A percentile compares a stretch with the other conserved stretches of the same genome.
phyloP scores from a whole-genome alignment of 1,140 invertebrate genomes.

The Delia radicum region DNA sequence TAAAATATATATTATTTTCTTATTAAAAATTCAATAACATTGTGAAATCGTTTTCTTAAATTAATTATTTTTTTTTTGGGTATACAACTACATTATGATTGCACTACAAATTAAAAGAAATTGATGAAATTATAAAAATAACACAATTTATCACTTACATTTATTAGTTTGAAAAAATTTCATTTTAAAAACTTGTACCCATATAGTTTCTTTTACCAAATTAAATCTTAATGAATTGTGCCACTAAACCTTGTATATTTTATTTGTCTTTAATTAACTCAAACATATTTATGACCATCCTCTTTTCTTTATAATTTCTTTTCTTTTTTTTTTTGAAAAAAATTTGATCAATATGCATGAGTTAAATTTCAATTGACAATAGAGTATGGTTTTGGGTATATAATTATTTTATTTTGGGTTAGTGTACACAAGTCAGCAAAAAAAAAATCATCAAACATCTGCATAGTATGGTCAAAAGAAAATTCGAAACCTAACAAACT shows the following conservation, averaged over 20 bases:
- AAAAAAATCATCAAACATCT: slow-evolving; percentile 52
- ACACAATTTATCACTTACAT: neutral
- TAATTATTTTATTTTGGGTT: neutral
- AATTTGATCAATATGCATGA: neutral
- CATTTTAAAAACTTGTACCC: neutral
- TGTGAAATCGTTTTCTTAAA: neutral
- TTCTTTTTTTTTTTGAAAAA: neutral
- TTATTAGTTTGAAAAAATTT: neutral
- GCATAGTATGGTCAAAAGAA: slow-evolving; percentile 57
- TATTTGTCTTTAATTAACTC: neutral
- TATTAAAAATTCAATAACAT: too few species aligned
- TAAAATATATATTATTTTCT: too few species aligned
- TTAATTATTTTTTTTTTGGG: too few species aligned
- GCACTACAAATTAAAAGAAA: neutral
- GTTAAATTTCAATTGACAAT: too few species aligned
- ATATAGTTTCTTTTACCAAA: neutral
- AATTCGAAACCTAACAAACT: slow-evolving; percentile 21
- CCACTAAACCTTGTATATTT: neutral
- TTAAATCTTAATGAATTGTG: neutral
- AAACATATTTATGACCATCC: too few species aligned
- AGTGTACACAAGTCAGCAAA: neutral
- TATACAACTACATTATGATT: too few species aligned
- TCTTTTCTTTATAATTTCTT: too few species aligned
- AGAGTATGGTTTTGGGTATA: too few species aligned
- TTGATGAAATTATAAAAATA: neutral